These are phyloP conservation scores for Entomyzon cyanotis DNA, from an alignment of 2,113 vertebrate genomes.

Conservation along the genomic window DNA sequence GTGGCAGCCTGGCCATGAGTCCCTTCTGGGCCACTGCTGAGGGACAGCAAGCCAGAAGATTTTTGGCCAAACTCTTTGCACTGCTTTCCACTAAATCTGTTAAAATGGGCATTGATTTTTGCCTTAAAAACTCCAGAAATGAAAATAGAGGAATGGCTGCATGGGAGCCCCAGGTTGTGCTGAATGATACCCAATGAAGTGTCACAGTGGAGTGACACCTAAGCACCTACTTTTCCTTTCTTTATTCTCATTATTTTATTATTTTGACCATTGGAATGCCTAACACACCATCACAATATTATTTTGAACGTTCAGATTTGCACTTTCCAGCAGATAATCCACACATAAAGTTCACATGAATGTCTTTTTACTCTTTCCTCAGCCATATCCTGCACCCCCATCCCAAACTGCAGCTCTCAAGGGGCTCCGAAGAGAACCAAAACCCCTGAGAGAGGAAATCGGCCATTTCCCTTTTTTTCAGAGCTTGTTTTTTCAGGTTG, in stretches of 20 bases:
- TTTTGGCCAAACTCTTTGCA: not conserved
- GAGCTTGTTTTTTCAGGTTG: not conserved
- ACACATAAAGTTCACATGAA: accelerated
- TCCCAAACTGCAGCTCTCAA: accelerated
- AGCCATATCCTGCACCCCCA: not conserved
- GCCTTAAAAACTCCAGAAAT: not conserved
- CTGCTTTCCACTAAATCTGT: not conserved
- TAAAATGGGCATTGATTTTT: not conserved
- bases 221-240: not conserved
- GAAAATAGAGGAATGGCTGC: not conserved
- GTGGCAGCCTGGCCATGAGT: accelerated
- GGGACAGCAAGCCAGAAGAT: not conserved
- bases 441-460: not conserved
- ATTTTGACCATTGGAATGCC: not conserved
- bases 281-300: too few relatives aligned
- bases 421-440: not conserved
- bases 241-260: not conserved
- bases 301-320: not conserved
- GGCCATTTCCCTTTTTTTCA: not conserved
- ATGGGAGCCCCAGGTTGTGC: not conserved
- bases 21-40: not conserved
- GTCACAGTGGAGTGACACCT: not conserved
- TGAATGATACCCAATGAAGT: not conserved
- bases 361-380: not conserved
- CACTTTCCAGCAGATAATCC: not conserved